Conservation (phyloP, 1,140 invertebrate genomes). For the Scaptomyza pallida region DNA sequence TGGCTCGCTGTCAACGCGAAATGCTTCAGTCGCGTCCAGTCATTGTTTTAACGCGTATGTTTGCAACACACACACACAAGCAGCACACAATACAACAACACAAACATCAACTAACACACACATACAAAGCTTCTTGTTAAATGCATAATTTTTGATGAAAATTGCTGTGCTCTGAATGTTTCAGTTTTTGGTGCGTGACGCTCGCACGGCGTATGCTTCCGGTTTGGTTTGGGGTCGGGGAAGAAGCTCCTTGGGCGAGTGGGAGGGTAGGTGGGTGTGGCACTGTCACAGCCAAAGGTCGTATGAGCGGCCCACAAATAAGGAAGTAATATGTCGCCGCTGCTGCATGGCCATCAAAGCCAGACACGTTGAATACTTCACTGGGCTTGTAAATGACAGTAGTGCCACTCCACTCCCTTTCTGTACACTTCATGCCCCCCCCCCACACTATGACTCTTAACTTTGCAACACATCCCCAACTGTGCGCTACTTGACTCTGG, state of each 20-base stretch:
- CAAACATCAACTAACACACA: slow-evolving; percentile 7
- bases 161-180: slow-evolving; percentile 61
- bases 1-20: slow-evolving; percentile 74
- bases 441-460: background rate
- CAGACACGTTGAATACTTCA: slow-evolving; percentile 58
- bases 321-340: slow-evolving; percentile 79
- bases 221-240: background rate
- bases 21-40: slow-evolving; percentile 64
- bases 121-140: slow-evolving; percentile 12
- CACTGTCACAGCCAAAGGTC: slow-evolving; percentile 55
- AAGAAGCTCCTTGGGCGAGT: background rate
- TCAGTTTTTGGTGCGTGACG: slow-evolving; percentile 56
- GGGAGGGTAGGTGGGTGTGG: slow-evolving; percentile 10
- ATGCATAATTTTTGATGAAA: slow-evolving; percentile 44
- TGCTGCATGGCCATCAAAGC: slow-evolving; percentile 59
- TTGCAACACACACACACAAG: slow-evolving; percentile 24
- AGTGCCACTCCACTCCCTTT: slow-evolving; percentile 9
- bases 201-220: background rate
- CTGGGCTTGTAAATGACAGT: slow-evolving; percentile 32
- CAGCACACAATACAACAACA: slow-evolving; percentile 8
- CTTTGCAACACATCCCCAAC: background rate
- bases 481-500: slow-evolving; percentile 10
- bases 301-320: slow-evolving; percentile 68
- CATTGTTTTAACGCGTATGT: slow-evolving; percentile 76
- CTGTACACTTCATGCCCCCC: too few relatives aligned